phyloP scores from a whole-genome alignment of 2,797 vertebrate genomes.

The Phylloscopus collybita region DNA sequence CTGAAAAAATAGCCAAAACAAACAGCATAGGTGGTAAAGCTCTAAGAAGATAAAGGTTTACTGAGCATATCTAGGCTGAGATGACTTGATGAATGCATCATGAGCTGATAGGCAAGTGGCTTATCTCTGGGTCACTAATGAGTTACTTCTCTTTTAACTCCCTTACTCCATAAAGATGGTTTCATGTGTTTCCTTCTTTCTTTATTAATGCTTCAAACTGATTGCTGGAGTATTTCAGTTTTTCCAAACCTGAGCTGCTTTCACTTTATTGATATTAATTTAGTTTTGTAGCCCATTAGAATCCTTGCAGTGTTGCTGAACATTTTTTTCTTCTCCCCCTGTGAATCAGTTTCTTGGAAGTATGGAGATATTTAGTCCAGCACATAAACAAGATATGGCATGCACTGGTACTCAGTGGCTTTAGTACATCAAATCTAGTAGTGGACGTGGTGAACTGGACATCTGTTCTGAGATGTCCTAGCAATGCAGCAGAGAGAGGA shows the following conservation, averaged over 20 bases:
- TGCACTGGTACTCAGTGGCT: not conserved
- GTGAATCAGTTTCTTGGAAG: not conserved
- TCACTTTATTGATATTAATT: not conserved
- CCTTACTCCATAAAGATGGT: not conserved
- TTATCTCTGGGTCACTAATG: slow-evolving; percentile 24
- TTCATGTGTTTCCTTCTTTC: not conserved
- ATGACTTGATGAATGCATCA: slow-evolving; percentile 11
- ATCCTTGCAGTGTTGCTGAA: not conserved
- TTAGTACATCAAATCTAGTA: not conserved
- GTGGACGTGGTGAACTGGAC: not conserved
- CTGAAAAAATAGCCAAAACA: not conserved
- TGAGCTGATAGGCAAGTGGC: not conserved
- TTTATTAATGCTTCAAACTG: slow-evolving; percentile 6
- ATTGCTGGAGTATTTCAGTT: not conserved
- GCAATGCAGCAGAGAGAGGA: not conserved
- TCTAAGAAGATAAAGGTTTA: slow-evolving; percentile 16
- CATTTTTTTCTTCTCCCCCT: not conserved
- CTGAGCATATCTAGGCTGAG: slow-evolving; percentile 27
- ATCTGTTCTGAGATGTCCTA: not conserved
- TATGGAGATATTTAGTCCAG: not conserved
- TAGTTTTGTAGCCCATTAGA: not conserved
- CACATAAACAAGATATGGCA: not conserved
- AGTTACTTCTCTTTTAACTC: slow-evolving; percentile 22
- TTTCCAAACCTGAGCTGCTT: not conserved
- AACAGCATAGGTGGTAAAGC: not conserved